These are phyloP conservation scores for Torymus aiolomorphi DNA, from an alignment of 2,888 invertebrate species.

Conservation along the genomic window DNA sequence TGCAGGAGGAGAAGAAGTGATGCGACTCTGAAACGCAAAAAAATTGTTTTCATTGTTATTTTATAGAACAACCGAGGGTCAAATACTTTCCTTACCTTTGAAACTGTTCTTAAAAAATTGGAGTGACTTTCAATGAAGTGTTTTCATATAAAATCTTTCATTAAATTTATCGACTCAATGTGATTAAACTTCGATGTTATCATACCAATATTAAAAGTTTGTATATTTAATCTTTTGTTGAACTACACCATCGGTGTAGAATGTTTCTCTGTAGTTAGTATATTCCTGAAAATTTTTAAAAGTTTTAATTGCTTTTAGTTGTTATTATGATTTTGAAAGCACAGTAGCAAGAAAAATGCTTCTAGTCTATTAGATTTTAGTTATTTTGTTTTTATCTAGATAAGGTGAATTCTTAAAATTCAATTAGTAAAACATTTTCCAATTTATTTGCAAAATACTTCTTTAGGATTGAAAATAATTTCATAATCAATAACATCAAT, in stretches of 20 bases:
- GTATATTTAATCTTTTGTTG: too few relatives aligned
- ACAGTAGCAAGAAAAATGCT: constrained; percentile 51
- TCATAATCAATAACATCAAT: neutral
- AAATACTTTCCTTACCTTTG: too few relatives aligned
- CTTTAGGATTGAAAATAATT: neutral
- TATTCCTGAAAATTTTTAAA: too few relatives aligned
- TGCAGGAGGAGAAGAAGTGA: neutral
- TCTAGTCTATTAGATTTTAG: constrained; percentile 63
- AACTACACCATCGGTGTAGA: too few relatives aligned
- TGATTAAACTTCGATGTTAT: too few relatives aligned
- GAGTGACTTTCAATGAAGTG: too few relatives aligned
- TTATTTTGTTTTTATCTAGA: constrained; percentile 20
- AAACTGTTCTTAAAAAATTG: too few relatives aligned
- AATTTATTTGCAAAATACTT: neutral
- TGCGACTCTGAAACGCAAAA: neutral
- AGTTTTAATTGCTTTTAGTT: neutral
- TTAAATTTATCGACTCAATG: too few relatives aligned
- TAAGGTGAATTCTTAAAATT: neutral
- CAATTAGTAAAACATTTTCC: neutral
- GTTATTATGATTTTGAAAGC: neutral
- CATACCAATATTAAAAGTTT: too few relatives aligned
- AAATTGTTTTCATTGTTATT: neutral
- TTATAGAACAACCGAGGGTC: neutral
- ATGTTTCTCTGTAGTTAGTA: too few relatives aligned
- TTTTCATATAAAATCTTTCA: too few relatives aligned